phyloP scores from a whole-genome alignment of 2,888 invertebrate genomes.

The Lepidochrysops patricia region DNA sequence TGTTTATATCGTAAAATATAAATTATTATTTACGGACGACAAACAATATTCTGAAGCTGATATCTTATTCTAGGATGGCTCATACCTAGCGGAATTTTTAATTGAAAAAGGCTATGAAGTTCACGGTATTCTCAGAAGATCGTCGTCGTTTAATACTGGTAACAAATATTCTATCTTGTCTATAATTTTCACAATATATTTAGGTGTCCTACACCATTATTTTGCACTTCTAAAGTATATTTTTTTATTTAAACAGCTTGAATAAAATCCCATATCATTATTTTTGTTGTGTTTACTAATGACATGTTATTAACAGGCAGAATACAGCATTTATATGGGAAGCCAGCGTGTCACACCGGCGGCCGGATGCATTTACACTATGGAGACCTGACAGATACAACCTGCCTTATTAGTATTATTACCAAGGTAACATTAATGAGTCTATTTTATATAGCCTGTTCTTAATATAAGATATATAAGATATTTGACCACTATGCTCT shows the following conservation, averaged over 20 bases:
- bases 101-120: conserved; percentile 94
- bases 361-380: conserved; percentile 96
- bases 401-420: conserved; percentile 78
- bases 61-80: conserved; percentile 86
- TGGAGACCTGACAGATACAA: conserved; percentile 98
- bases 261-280: too few species aligned
- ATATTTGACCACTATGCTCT: too few species aligned
- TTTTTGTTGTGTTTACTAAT: too few species aligned
- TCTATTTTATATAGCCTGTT: not conserved
- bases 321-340: conserved; percentile 95
- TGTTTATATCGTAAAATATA: not conserved
- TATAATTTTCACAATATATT: too few species aligned
- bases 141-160: conserved; percentile 96
- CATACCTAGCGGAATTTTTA: conserved; percentile 95
- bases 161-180: too few species aligned
- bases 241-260: too few species aligned
- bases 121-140: conserved; percentile 95
- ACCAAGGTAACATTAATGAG: conserved; percentile 53
- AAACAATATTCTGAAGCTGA: not conserved
- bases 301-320: conserved; percentile 59
- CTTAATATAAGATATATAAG: too few species aligned
- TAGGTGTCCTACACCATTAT: too few species aligned
- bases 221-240: too few species aligned
- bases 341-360: conserved; percentile 90
- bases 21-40: not conserved